These are phyloP conservation scores for Iguana delicatissima DNA, from an alignment of 2,797 vertebrate genomes.

Conservation along the genomic window DNA sequence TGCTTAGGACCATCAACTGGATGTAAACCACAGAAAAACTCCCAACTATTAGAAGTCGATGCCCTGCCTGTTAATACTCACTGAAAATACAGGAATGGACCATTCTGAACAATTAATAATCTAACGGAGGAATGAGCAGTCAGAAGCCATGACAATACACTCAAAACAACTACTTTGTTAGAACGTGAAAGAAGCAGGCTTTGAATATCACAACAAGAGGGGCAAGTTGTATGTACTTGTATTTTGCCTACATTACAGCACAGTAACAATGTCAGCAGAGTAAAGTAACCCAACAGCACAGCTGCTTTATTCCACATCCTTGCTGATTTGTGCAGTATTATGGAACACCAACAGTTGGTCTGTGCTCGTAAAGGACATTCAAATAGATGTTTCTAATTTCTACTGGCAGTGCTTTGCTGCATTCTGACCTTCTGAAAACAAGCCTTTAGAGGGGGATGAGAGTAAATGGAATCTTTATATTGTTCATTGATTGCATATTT, in stretches of 20 bases:
- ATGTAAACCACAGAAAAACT: neutral
- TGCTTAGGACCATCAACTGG: no score
- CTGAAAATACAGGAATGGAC: neutral
- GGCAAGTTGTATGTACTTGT: constrained; percentile 49
- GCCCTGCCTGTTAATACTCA: neutral
- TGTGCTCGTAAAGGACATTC: constrained; percentile 75
- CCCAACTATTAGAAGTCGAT: neutral
- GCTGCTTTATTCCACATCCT: constrained; percentile 77
- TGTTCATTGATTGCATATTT: constrained; percentile 37
- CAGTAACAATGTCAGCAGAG: constrained; percentile 62
- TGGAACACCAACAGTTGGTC: constrained; percentile 74
- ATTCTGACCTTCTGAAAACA: constrained; percentile 70
- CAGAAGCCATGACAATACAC: neutral
- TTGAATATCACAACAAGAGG: constrained; percentile 41
- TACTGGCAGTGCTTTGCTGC: constrained; percentile 66
- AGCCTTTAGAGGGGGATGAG: constrained; percentile 61
- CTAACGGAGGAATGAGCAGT: neutral
- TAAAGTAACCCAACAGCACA: constrained; percentile 72
- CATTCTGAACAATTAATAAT: neutral
- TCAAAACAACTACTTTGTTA: neutral
- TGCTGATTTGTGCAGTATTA: constrained; percentile 74
- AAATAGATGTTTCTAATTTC: constrained; percentile 77
- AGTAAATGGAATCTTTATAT: constrained; percentile 56
- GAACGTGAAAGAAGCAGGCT: neutral
- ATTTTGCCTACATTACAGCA: constrained; percentile 59